Percentiles rank a stretch among this genome's conserved stretches.
These are phyloP conservation scores for Eulemur macaco DNA, from an alignment of 2,113 vertebrate genomes.

Conservation along the genomic window DNA sequence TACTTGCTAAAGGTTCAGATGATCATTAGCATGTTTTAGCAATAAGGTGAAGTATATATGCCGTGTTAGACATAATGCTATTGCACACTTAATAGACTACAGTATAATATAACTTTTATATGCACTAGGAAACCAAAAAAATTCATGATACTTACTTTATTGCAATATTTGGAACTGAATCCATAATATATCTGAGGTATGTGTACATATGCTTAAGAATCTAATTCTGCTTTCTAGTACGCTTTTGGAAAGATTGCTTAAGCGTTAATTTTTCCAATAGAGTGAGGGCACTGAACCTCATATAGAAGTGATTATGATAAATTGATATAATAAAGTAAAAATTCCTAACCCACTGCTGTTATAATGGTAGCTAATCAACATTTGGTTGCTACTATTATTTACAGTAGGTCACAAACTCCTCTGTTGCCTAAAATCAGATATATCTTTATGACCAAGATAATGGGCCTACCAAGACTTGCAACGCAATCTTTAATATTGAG, in stretches of 20 bases:
- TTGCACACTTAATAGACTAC: neutral
- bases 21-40: neutral
- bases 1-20: neutral
- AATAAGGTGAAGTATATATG: neutral
- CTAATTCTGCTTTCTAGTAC: neutral
- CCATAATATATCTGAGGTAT: neutral
- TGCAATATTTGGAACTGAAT: neutral
- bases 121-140: neutral
- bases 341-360: neutral
- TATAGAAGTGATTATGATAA: neutral
- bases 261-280: neutral
- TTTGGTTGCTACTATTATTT: neutral
- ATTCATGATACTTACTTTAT: neutral
- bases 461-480: slow-evolving; percentile 32
- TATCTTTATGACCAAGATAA: neutral
- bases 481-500: neutral
- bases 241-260: neutral
- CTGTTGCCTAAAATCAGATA: slow-evolving; percentile 10
- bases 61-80: neutral
- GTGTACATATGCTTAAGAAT: neutral
- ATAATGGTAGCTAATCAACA: neutral
- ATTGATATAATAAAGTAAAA: slow-evolving; percentile 22
- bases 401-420: neutral
- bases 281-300: neutral
- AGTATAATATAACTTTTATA: neutral